Conservation (phyloP, 2,797 vertebrate genomes). For the Emys orbicularis region DNA sequence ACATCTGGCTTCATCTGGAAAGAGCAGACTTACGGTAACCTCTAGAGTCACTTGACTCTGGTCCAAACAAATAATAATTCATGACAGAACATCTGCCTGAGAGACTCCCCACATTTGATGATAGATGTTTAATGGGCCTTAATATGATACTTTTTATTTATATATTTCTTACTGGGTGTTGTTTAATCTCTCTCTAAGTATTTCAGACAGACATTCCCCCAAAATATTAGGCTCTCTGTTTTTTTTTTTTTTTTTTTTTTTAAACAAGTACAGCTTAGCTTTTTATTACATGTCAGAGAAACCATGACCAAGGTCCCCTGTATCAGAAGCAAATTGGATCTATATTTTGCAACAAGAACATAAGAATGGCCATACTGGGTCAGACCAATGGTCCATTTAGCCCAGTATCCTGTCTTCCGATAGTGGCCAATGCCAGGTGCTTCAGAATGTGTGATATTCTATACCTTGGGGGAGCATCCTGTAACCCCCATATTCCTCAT, state of each 20-base stretch:
- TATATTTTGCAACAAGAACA: not conserved
- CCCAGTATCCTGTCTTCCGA: no score
- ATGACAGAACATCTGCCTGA: not conserved
- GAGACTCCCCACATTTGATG: conserved; percentile 31
- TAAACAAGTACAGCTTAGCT: not conserved
- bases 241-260: not conserved
- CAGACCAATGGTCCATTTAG: no score
- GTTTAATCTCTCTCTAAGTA: not conserved
- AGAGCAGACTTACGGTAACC: conserved; percentile 53
- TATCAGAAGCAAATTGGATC: not conserved
- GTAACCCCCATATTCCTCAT: no score
- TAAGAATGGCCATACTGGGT: no score
- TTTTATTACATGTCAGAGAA: not conserved
- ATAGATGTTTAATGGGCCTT: conserved; percentile 9
- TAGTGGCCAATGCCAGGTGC: no score
- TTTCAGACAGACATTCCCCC: not conserved
- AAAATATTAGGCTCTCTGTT: conserved; percentile 14
- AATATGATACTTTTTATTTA: conserved; percentile 11
- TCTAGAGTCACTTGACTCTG: conserved; percentile 31
- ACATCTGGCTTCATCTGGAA: conserved; percentile 69
- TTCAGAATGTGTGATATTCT: no score
- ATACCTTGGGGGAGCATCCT: no score
- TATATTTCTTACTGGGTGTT: not conserved
- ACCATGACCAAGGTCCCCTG: not conserved
- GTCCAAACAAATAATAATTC: conserved; percentile 43